Percentiles rank a stretch among this genome's conserved stretches.
Evolutionary conservation across 2,113 vertebrate species (phyloP).

Genomic region (Scartelaos histophorus): DNA sequence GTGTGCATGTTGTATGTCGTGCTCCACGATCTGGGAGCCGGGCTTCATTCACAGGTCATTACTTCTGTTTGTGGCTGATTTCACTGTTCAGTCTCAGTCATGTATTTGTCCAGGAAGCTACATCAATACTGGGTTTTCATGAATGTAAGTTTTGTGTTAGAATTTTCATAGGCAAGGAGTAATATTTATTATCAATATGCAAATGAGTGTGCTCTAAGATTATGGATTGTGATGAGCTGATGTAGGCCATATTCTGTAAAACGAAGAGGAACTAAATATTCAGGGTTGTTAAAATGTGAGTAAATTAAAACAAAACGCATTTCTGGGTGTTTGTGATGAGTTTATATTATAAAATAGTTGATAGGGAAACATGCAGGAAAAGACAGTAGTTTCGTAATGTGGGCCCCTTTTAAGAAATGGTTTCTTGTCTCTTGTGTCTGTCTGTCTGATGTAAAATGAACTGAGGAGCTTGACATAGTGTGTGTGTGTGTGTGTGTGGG

Average conservation of each 20-base stretch:
- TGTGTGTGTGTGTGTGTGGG: slow-evolving; percentile 32
- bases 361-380: no score
- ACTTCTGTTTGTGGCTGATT: slow-evolving; percentile 24
- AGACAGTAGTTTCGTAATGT: neutral
- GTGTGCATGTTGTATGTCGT: slow-evolving; percentile 13
- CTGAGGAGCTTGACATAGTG: slow-evolving; percentile 32
- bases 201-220: neutral
- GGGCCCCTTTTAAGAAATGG: slow-evolving; percentile 12
- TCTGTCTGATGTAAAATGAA: slow-evolving; percentile 41
- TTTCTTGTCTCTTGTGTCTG: slow-evolving; percentile 27
- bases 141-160: neutral
- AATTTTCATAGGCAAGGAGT: neutral
- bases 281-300: no score
- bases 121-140: neutral
- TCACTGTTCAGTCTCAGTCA: slow-evolving; percentile 28
- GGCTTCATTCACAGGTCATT: slow-evolving; percentile 23
- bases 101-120: neutral
- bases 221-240: neutral
- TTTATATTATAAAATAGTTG: neutral
- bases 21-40: neutral
- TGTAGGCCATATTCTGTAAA: no score
- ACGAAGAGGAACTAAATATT: no score
- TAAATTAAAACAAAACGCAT: neutral
- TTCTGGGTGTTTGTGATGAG: neutral
- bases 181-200: neutral